Evolutionary conservation across 2,113 vertebrate genomes (phyloP).

Genomic region (Labeo catla): DNA sequence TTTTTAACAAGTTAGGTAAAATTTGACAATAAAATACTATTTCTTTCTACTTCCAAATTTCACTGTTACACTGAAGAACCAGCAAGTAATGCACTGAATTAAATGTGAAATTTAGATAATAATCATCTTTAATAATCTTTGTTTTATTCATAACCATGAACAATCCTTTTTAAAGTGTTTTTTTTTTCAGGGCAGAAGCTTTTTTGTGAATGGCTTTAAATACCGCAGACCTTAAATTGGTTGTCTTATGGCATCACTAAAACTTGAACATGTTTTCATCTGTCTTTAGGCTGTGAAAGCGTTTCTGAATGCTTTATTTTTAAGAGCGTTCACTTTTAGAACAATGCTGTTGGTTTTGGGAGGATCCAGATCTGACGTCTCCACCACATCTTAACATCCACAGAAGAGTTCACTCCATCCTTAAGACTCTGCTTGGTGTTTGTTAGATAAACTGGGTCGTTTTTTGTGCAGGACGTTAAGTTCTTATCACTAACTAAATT

Average conservation of each 20-base stretch:
- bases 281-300: neutral
- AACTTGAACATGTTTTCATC: neutral
- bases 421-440: neutral
- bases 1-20: neutral
- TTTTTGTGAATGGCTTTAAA: too few relatives aligned
- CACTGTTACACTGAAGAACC: too few relatives aligned
- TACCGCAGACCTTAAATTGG: too few relatives aligned
- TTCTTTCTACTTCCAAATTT: too few relatives aligned
- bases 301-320: neutral
- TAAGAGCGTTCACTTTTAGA: neutral
- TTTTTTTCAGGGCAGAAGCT: too few relatives aligned
- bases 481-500: constrained; percentile 34
- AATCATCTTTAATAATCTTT: neutral
- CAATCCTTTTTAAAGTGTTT: neutral
- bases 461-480: neutral
- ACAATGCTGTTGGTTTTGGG: neutral
- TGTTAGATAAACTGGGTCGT: neutral
- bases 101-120: neutral
- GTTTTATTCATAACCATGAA: neutral
- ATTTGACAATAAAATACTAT: neutral
- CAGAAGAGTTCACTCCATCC: neutral
- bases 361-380: neutral
- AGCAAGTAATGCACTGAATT: neutral
- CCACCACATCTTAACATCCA: neutral
- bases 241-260: neutral